Conservation (phyloP, 1,140 invertebrate species). For the Alviniconcha marisindica region DNA sequence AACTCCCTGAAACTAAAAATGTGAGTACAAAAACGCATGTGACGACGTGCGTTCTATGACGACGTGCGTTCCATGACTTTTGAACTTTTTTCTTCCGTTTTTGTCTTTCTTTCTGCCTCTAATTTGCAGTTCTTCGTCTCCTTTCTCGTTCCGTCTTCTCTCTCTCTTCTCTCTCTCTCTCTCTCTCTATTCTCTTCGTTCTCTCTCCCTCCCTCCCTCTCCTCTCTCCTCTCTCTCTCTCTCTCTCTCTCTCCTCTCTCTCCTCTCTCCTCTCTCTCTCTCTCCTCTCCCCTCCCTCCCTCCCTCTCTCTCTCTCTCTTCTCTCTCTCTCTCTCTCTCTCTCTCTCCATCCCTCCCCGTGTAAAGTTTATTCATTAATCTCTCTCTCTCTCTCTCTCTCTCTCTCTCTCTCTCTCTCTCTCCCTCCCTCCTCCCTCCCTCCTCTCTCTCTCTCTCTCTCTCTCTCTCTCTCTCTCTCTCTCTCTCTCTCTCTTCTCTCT, state of each 20-base stretch:
- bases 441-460: not conserved
- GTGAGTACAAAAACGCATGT: no score
- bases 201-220: not conserved
- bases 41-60: no score
- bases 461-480: not conserved
- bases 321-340: constrained; percentile 14
- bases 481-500: not conserved
- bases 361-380: not conserved
- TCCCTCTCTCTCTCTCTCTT: constrained; percentile 4
- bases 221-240: not conserved
- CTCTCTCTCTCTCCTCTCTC: not conserved
- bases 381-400: constrained; percentile 8
- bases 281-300: not conserved
- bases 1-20: no score
- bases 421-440: not conserved
- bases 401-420: not conserved
- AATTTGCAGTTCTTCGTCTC: no score
- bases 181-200: not conserved
- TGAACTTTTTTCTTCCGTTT: no score
- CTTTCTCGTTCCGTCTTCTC: no score
- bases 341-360: not conserved
- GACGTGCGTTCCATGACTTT: no score
- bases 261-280: not conserved
- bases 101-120: no score
- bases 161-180: no score